phyloP scores from a whole-genome alignment of 2,797 vertebrate genomes.

The Garrulus glandarius region DNA sequence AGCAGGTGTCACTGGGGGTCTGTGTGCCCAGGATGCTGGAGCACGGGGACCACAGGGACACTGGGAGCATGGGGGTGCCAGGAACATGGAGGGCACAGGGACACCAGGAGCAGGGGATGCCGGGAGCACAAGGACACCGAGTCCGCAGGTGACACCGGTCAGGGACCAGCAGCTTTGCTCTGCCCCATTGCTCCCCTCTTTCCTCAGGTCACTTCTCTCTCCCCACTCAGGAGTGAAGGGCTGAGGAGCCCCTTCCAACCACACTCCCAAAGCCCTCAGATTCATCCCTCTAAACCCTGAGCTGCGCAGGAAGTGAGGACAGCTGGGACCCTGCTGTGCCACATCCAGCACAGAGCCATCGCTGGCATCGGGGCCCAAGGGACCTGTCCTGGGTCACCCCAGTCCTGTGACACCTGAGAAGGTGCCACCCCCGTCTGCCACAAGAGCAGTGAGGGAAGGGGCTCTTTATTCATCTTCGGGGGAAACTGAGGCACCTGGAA shows the following conservation, averaged over 20 bases:
- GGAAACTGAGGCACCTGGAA: background rate
- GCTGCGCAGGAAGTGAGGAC: background rate
- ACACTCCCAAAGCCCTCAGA: background rate
- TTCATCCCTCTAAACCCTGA: background rate
- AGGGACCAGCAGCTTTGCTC: background rate
- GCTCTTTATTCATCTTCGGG: too few relatives aligned
- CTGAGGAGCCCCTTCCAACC: background rate
- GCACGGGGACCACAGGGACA: background rate
- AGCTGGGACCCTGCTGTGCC: background rate
- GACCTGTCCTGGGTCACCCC: background rate
- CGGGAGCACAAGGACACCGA: fast-evolving
- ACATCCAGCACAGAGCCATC: background rate
- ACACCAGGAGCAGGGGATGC: background rate
- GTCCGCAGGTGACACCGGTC: background rate
- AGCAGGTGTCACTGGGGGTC: background rate
- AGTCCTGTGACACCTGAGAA: background rate
- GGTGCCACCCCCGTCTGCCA: background rate
- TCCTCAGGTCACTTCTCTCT: background rate
- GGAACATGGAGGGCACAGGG: background rate
- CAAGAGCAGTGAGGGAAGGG: background rate
- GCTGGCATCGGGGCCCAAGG: fast-evolving
- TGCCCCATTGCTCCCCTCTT: background rate
- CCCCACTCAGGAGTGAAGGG: background rate
- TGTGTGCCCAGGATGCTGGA: fast-evolving
- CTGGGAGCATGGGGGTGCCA: fast-evolving